phyloP scores from a whole-genome alignment of 2,888 invertebrate species.

The Isoperla grammatica region DNA sequence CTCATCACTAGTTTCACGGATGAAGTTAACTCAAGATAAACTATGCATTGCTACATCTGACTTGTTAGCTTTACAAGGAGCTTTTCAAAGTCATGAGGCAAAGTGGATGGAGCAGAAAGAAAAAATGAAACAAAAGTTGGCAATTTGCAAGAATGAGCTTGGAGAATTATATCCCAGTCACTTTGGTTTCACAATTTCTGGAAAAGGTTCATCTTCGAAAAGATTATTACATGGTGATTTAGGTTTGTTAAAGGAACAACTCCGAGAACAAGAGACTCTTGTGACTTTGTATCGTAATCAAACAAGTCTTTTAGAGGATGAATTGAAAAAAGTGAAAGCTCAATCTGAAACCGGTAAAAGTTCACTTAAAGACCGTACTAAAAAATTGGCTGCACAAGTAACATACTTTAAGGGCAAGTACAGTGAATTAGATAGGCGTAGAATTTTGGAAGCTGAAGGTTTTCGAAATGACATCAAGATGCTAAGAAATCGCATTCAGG shows the following conservation, averaged over 20 bases:
- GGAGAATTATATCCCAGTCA: conserved; percentile 8
- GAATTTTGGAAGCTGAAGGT: conserved; percentile 44
- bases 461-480: conserved; percentile 44
- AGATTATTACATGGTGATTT: conserved; percentile 3
- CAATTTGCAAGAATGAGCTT: conserved; percentile 13
- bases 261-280: conserved; percentile 17
- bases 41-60: conserved; percentile 43
- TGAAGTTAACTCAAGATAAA: conserved; percentile 44
- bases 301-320: conserved; percentile 11
- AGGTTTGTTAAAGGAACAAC: conserved; percentile 9
- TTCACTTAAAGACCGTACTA: conserved; percentile 36
- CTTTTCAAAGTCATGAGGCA: conserved; percentile 39
- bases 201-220: conserved; percentile 1
- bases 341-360: conserved; percentile 8
- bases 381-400: conserved; percentile 42
- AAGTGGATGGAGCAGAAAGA: conserved; percentile 41
- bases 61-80: conserved; percentile 40
- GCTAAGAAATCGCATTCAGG: conserved; percentile 40
- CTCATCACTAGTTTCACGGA: conserved; percentile 33
- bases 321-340: conserved; percentile 1
- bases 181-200: conserved; percentile 14
- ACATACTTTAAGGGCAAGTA: conserved; percentile 42
- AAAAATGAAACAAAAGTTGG: conserved; percentile 19
- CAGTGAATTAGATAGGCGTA: conserved; percentile 41
- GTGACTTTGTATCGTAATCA: conserved; percentile 22